These are phyloP conservation scores for Dryocosmus kuriphilus DNA, from an alignment of 2,888 invertebrate genomes.

Conservation along the genomic window DNA sequence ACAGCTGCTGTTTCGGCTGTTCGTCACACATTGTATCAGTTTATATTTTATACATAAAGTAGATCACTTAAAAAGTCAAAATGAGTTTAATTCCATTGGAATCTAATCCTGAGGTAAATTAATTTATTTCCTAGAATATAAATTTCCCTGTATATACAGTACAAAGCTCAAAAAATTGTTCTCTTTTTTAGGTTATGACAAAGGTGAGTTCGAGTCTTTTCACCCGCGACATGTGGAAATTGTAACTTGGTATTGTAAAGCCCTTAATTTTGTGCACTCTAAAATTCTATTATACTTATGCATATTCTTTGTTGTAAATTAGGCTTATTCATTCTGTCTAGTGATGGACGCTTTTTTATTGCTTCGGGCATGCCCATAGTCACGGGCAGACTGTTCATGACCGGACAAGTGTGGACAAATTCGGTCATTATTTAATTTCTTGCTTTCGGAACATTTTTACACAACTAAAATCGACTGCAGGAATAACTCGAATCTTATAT, in stretches of 20 bases:
- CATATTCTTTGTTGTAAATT: too few relatives aligned
- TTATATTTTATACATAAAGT: neutral
- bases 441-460: too few relatives aligned
- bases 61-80: conserved; percentile 37
- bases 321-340: too few relatives aligned
- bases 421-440: too few relatives aligned
- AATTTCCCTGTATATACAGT: neutral
- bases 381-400: too few relatives aligned
- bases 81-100: conserved; percentile 81
- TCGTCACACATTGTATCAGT: neutral
- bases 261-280: neutral
- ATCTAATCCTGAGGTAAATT: conserved; percentile 82
- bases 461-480: too few relatives aligned
- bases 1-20: too few relatives aligned
- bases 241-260: neutral
- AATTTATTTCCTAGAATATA: conserved; percentile 19
- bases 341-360: too few relatives aligned
- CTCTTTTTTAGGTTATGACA: conserved; percentile 81
- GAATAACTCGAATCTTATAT: too few relatives aligned
- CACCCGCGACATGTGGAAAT: neutral
- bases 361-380: too few relatives aligned
- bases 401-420: too few relatives aligned
- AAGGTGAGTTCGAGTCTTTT: conserved; percentile 77
- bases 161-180: conserved; percentile 31
- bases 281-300: too few relatives aligned